Conservation (phyloP, 2,797 vertebrate species). For the Sebastes matsubarae region DNA sequence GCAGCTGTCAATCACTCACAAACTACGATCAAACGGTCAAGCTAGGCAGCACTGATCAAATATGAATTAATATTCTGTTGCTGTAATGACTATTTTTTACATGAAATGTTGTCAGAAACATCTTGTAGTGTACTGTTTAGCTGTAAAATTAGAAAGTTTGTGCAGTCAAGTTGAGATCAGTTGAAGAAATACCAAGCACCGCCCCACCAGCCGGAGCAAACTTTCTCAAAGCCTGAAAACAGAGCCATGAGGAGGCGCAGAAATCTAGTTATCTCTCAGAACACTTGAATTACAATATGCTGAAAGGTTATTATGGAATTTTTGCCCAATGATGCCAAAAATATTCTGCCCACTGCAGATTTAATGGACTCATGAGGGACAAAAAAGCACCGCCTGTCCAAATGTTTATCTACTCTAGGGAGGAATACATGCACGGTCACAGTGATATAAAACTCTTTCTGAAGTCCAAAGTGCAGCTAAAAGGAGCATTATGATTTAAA, state of each 20-base stretch:
- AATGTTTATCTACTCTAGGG: neutral
- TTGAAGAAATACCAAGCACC: neutral
- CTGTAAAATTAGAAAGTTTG: neutral
- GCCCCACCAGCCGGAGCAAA: neutral
- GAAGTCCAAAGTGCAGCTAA: slow-evolving; percentile 20
- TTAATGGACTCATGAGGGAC: slow-evolving; percentile 13
- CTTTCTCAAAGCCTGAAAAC: neutral
- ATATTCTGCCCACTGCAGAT: neutral
- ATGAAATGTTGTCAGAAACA: neutral
- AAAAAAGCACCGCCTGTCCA: neutral
- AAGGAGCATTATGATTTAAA: slow-evolving; percentile 15
- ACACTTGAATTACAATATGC: neutral
- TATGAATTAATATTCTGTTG: neutral
- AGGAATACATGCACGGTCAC: slow-evolving; percentile 9
- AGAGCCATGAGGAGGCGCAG: too few relatives aligned
- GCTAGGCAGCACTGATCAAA: neutral
- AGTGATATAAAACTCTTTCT: slow-evolving; percentile 1
- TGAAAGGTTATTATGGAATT: neutral
- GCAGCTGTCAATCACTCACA: too few relatives aligned
- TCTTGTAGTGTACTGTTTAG: neutral
- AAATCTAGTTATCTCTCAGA: neutral
- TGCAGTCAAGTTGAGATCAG: neutral
- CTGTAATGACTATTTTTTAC: neutral
- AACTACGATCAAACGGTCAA: too few relatives aligned
- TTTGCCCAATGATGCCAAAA: neutral